These are phyloP conservation scores for Caenorhabditis tropicalis DNA, from an alignment of 1,140 invertebrate species.

Conservation along the genomic window DNA sequence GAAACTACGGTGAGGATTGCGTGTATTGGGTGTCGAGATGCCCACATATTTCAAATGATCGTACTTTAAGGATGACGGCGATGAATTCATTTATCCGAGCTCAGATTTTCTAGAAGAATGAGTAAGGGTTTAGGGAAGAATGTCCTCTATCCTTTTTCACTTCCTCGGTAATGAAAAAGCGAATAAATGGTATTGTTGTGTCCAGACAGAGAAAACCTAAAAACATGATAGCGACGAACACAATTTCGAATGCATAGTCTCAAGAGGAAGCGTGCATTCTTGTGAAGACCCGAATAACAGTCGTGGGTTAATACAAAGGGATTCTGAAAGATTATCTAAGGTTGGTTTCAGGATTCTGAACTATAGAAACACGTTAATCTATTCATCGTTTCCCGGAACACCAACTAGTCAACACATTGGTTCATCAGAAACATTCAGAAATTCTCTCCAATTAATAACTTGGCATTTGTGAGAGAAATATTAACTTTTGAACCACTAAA, in stretches of 20 bases:
- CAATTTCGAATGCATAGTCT: conserved; percentile 24
- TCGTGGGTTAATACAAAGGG: not conserved
- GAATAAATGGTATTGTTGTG: not conserved
- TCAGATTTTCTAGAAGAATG: not conserved
- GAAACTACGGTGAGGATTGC: conserved; percentile 39
- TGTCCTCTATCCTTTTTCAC: not conserved
- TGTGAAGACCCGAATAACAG: not conserved
- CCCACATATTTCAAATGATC: conserved; percentile 22
- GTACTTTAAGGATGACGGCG: not conserved
- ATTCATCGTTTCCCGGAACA: not conserved
- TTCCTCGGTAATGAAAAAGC: not conserved
- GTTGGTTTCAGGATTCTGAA: too few relatives aligned
- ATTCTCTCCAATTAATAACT: not conserved
- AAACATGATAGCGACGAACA: conserved; percentile 4
- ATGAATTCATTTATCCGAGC: not conserved
- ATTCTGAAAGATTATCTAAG: too few relatives aligned
- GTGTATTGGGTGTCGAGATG: not conserved
- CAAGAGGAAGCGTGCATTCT: not conserved
- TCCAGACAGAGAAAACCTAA: not conserved
- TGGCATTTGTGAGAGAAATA: too few relatives aligned
- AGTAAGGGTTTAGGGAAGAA: too few relatives aligned
- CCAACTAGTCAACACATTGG: not conserved
- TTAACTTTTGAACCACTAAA: too few relatives aligned
- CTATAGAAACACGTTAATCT: too few relatives aligned
- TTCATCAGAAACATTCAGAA: not conserved